Percentiles rank a stretch among this genome's conserved stretches.
phyloP scores from a whole-genome alignment of 2,113 vertebrate species.

The Pipra filicauda region DNA sequence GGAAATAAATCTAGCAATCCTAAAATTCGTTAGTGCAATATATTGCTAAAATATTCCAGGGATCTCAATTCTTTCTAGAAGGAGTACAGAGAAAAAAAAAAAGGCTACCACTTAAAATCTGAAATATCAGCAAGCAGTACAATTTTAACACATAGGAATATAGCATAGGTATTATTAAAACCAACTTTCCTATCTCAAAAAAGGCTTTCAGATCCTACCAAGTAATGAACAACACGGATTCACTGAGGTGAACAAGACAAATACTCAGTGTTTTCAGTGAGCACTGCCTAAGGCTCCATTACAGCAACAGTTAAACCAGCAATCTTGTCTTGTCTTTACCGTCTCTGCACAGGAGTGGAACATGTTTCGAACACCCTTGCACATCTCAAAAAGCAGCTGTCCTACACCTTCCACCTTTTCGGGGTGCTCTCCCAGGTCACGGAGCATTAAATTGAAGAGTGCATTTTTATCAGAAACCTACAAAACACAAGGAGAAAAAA shows the following conservation, averaged over 20 bases:
- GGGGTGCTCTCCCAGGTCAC: slow-evolving; percentile 81
- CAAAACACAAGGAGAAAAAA: neutral
- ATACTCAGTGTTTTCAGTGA: neutral
- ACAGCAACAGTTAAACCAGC: neutral
- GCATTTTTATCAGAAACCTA: slow-evolving; percentile 88
- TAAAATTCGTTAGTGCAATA: neutral
- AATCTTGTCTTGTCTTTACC: slow-evolving; percentile 68
- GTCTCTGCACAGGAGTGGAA: slow-evolving; percentile 89
- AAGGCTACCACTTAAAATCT: neutral
- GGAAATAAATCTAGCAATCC: neutral
- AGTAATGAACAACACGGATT: neutral
- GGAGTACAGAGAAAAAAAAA: neutral
- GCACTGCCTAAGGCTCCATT: neutral
- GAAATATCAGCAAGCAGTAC: neutral
- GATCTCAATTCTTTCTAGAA: neutral
- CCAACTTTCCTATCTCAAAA: neutral
- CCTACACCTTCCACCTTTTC: slow-evolving; percentile 89
- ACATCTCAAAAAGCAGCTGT: slow-evolving; percentile 94
- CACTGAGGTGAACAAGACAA: neutral
- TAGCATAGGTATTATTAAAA: neutral
- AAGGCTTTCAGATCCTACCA: neutral
- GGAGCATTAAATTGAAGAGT: slow-evolving; percentile 86
- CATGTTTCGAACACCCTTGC: slow-evolving; percentile 92
- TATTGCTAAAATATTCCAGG: neutral
- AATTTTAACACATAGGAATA: neutral